Evolutionary conservation across 2,888 invertebrate species (phyloP), one percentile per base, ranked within the genome.

Genomic region (Diaperis boleti): DNA sequence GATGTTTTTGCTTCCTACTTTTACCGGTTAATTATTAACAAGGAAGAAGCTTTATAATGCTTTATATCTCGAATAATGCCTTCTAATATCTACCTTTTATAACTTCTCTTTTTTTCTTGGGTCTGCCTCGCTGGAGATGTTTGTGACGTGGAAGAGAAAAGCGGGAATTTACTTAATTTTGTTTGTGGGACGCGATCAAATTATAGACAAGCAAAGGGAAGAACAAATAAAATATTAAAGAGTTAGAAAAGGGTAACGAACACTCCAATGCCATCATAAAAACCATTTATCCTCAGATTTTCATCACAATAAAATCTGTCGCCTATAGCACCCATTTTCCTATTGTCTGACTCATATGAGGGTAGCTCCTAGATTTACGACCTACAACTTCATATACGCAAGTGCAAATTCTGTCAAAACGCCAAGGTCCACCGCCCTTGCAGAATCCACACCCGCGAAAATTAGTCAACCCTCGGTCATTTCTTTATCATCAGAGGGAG

Each of bases 21-120:
- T 76, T 75, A 71, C 77, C 76, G 74, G 79, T 80, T 80, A 80
- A 81, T 81, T 79, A 79, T 80, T 81, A 79, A 79, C 78, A 75
- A 77, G 75, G 76, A 75, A 73, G 75, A 74, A 75, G 76, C 76
- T 77, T 75, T 74, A 75, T 76, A 71, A 74, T 74, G 73, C 72
- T 72, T 70, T 69, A 69, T 72, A 74, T 74, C 70, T 68, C 71
- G 69, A 71, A 73, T 74, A 75, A 75, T 75, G 68, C 73, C 70
- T 69, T 66, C 65, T 74, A 72, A 75, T 72, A 69, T 71, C 65
- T 64, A 66, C 66, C 68, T 69, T 65, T 65, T 59, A 65, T 66
- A 65, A 69, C 61, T 59, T 52, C 45, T 49, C 17, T 6, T 29
- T 49, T 59, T 39, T 42, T 55, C 52, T 37, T 54, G 11, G 26